Evolutionary conservation across 2,888 invertebrate genomes (phyloP), one percentile per base, ranked within the genome.

Genomic region (Brenthis ino): DNA sequence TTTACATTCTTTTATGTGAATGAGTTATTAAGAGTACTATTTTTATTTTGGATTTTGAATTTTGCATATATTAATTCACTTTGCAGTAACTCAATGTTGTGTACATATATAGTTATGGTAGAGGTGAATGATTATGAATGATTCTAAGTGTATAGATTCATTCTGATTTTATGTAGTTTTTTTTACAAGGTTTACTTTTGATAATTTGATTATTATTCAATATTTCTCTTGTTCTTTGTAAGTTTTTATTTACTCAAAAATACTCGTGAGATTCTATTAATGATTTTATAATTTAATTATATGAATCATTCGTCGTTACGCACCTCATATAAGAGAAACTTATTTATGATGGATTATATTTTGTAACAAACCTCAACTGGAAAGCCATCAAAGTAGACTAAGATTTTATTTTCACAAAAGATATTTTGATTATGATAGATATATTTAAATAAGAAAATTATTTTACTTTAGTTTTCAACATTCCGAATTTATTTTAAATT

Each of bases 401-500:
- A 48, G 54, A 28, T 47, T 57, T 8, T 48, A 24, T 50, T 60
- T 60, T 50, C 60, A 50, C 11, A 50, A 12, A 50, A 43, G 37
- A 43, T 43, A 60, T 58, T 43, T 50, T 57, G 33, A 56, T 28
- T 37, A 48, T 53, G 43, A 43, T 65, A 65, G 48, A 20, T 57
- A n/a, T 65, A 47, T 53, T 37, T 28, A 12, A n/a, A 43, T 58
- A 53, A 53, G 53, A n/a, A 28, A 14, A 53, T 43, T 51, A 63
- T 51, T 63, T 53, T 53, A 37, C 20, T 63, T 63, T 54, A 37
- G 11, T 51, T 16, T 54, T 14, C 37, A 8, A 65, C 65, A 69
- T 69, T 69, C 65, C 65, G 65, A 14, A 24, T 48, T 43, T 57
- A 57, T 64, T 58, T 37, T 43, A 50, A 48, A 50, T 51, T 56